Percentiles rank a stretch among this genome's conserved stretches.
phyloP scores from a whole-genome alignment of 2,888 invertebrate species.

The Andricus quercusramuli region DNA sequence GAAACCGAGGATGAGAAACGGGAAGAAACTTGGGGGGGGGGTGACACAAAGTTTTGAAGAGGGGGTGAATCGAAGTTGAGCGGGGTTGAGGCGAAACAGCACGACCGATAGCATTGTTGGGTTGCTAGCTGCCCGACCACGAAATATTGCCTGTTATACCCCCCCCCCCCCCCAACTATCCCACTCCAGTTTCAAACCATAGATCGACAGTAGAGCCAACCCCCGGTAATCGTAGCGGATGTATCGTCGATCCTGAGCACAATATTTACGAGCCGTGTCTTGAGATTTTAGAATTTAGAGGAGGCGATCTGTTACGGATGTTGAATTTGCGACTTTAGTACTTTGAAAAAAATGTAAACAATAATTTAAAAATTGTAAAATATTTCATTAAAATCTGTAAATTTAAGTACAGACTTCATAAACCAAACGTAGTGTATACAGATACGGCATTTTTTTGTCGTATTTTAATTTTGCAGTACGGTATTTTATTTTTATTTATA shows the following conservation, averaged over 20 bases:
- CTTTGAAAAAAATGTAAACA: background rate
- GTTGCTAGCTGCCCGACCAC: constrained; percentile 62
- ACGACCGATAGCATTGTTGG: constrained; percentile 67
- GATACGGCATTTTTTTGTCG: no score
- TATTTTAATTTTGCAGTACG: no score
- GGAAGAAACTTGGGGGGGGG: constrained; percentile 45
- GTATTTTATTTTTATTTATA: no score
- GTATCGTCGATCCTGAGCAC: constrained; percentile 64
- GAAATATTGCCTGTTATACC: constrained; percentile 68
- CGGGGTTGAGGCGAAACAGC: constrained; percentile 46
- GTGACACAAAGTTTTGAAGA: constrained; percentile 40
- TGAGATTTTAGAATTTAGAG: constrained; percentile 39
- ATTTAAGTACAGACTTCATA: no score
- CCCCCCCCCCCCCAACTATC: constrained; percentile 37
- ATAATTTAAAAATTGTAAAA: no score
- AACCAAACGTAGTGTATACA: no score
- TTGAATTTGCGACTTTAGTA: background rate
- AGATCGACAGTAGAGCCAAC: constrained; percentile 62
- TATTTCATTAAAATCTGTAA: no score
- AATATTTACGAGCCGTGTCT: constrained; percentile 64
- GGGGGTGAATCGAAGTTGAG: constrained; percentile 44
- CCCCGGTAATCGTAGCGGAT: constrained; percentile 72
- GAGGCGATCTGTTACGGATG: background rate
- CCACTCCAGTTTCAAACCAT: constrained; percentile 43
- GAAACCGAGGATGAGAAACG: constrained; percentile 43